Base-by-base conservation (phyloP, 1,140 invertebrate genomes). In the Manduca sexta region DNA sequence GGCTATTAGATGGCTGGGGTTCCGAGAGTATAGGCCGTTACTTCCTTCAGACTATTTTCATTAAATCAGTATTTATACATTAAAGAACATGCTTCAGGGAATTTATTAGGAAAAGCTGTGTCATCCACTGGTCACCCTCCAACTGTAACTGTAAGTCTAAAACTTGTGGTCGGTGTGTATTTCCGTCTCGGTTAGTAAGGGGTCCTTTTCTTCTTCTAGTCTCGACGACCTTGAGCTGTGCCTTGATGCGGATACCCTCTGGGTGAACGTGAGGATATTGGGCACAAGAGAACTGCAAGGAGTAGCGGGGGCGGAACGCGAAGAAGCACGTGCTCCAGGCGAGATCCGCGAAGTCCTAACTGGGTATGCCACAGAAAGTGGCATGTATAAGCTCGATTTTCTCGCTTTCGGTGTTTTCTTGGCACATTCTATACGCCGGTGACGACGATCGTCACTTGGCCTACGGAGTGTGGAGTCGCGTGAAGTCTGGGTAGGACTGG, bases 241-340 rank as follows among this genome's bases (percentile, higher is more conserved):
- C 34, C 80, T 69, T 5, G 84, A 78, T 21, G 77, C 72, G 8
- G 74, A 76, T 16, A 84, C 81, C 34, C 82, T 74, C 48, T 87
- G 87, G 18, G 84, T 78, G 35, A 88, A 81, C 7, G 72, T 74
- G 8, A 88, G 74, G 50, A 89, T 76, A 66, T 81, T 87, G 10
- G 88, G 88, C 29, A 88, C 86, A 12, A 89, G 79, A 3, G 70
- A 74, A 34, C 89, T 88, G 40, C 90, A 92, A 0, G 93, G 93
- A 0, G 93, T 94, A 2, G 91, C 92, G 0, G 93, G 93, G 0
- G 93, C 93, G 1, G 92, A 93, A 13, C 92, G 82, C 0, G 93
- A 92, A 5, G 69, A 73, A 0, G 60, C 52, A 7, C 71, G 59
- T 16, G 65, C 46, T 2, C 72, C 70, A 0, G 73, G 70, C 1